Conservation (phyloP, 2,113 vertebrate genomes). For the Onychorhynchus coronatus region DNA sequence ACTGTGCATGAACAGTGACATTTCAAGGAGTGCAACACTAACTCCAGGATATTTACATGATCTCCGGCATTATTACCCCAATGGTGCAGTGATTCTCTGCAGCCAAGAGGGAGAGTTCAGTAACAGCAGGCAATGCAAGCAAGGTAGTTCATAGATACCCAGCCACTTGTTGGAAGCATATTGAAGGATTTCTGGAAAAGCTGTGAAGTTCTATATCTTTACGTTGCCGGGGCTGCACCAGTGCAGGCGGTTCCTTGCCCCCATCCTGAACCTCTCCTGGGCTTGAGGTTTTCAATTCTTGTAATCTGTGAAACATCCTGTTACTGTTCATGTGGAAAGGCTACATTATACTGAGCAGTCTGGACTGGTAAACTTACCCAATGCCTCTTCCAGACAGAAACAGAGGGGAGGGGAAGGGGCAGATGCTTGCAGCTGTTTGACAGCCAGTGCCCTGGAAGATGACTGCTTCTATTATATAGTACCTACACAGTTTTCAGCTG, state of each 20-base stretch:
- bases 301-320: background rate
- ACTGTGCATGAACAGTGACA: background rate
- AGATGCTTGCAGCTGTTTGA: background rate
- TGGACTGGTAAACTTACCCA: background rate
- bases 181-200: background rate
- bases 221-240: background rate
- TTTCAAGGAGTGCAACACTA: background rate
- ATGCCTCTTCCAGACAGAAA: background rate
- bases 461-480: constrained; percentile 33
- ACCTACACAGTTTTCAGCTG: background rate
- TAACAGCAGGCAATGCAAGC: background rate
- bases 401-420: background rate
- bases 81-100: rapidly evolving
- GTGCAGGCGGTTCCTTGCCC: background rate
- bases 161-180: background rate
- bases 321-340: background rate
- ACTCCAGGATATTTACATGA: background rate
- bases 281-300: background rate
- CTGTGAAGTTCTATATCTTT: background rate
- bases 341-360: background rate
- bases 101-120: background rate
- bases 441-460: constrained; percentile 22
- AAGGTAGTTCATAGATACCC: background rate
- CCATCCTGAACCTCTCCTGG: background rate
- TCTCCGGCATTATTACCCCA: background rate